Evolutionary conservation across 1,140 invertebrate species (phyloP), one percentile per base, ranked within the genome.

Genomic region (Zaprionus taronus): DNA sequence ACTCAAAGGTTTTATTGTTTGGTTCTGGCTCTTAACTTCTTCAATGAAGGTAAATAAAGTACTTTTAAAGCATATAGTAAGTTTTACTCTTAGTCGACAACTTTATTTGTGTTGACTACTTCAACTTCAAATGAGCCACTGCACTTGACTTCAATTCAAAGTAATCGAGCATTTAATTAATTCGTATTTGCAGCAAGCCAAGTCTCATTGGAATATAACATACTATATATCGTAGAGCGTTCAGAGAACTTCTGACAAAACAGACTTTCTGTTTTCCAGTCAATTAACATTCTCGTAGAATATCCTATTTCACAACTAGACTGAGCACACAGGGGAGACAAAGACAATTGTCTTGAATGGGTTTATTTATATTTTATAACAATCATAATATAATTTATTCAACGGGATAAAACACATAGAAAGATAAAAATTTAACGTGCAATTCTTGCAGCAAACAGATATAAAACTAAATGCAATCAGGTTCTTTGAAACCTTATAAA

Each of bases 241-340:
- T 34, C 60, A 15, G 17, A 63, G 44, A 70, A 75, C 38, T 73
- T 38, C 51, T 34, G 44, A 58, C 47, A 61, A 61, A 74, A 74
- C 58, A 74, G 49, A 62, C 17, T 20, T 57, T 47, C 15, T 20
- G 31, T 44, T 73, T 73, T 61, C 57, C 22, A 44, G 20, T 24
- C 34, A 57, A 63, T 63, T 63, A 55, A 36, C 44, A 34, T 34
- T 9, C n/a, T 17, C 22, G 4, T 17, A 68, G 4, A 5, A 26
- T 69, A 61, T 69, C 28, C 6, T 47, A 15, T 56, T 69, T 44
- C 65, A 56, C 26, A 56, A 11, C 9, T 15, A 58, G 7, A 11
- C 15, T 9, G 6, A 14, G n/a, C 28, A 20, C 36, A 41, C 11
- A 22, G 58, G 22, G 9, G 14, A 36, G 5, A 44, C 17, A 17